Evolutionary conservation across 2,113 vertebrate genomes (phyloP).

Genomic region (Microcebus murinus): DNA sequence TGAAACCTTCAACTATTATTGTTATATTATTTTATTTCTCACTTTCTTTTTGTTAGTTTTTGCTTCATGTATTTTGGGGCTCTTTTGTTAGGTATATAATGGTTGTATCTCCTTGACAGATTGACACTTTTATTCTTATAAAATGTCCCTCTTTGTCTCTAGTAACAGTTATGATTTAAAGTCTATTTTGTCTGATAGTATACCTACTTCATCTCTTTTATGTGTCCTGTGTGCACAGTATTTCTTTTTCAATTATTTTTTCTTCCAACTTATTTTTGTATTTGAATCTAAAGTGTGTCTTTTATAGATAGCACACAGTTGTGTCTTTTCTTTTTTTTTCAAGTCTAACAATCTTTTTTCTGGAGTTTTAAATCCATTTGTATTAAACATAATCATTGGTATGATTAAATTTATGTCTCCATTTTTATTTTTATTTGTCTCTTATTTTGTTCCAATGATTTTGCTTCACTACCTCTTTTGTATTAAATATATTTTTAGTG

Average conservation of each 20-base stretch:
- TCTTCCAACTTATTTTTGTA: background rate
- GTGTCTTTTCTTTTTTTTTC: background rate
- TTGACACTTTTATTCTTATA: background rate
- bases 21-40: background rate
- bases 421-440: background rate
- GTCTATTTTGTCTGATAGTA: background rate
- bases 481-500: background rate
- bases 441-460: background rate
- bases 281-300: background rate
- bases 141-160: background rate
- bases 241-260: conserved; percentile 19
- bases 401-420: background rate
- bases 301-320: background rate
- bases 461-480: background rate
- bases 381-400: background rate
- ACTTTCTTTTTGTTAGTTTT: background rate
- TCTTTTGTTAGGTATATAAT: background rate
- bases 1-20: background rate
- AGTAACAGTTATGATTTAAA: background rate
- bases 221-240: background rate
- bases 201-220: background rate
- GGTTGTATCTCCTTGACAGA: background rate
- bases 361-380: background rate
- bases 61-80: background rate
- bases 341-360: background rate